phyloP scores from a whole-genome alignment of 1,140 invertebrate genomes.

The Camponotus vicinus region DNA sequence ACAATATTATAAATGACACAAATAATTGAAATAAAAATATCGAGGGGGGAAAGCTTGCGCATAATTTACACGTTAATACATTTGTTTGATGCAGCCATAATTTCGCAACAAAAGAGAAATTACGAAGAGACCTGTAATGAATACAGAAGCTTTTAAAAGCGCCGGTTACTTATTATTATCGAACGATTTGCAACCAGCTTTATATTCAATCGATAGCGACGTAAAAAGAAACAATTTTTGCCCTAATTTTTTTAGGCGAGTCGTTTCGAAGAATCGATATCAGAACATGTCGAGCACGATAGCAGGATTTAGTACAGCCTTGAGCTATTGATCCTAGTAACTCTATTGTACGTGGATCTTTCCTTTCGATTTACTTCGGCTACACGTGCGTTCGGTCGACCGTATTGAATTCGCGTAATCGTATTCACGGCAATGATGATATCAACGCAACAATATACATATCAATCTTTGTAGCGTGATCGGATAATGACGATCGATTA shows the following conservation, averaged over 20 bases:
- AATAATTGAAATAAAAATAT: background rate
- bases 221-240: constrained; percentile 42
- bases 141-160: background rate
- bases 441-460: constrained; percentile 3
- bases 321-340: constrained; percentile 48
- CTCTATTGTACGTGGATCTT: constrained; percentile 48
- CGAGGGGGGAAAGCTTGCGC: background rate
- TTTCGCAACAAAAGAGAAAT: background rate
- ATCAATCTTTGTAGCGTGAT: constrained; percentile 21
- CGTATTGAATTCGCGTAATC: constrained; percentile 27
- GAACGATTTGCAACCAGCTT: constrained; percentile 16
- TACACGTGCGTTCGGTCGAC: constrained; percentile 4
- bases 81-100: background rate
- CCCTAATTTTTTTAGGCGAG: constrained; percentile 34
- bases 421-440: constrained; percentile 5
- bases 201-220: background rate
- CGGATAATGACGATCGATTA: constrained; percentile 48
- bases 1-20: background rate
- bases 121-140: too few species aligned
- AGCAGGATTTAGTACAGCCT: constrained; percentile 64
- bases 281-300: constrained; percentile 42
- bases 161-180: background rate
- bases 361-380: constrained; percentile 40
- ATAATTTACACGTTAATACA: background rate
- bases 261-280: constrained; percentile 50